Conservation (phyloP, 2,888 invertebrate species). For the Zaprionus lineosus region DNA sequence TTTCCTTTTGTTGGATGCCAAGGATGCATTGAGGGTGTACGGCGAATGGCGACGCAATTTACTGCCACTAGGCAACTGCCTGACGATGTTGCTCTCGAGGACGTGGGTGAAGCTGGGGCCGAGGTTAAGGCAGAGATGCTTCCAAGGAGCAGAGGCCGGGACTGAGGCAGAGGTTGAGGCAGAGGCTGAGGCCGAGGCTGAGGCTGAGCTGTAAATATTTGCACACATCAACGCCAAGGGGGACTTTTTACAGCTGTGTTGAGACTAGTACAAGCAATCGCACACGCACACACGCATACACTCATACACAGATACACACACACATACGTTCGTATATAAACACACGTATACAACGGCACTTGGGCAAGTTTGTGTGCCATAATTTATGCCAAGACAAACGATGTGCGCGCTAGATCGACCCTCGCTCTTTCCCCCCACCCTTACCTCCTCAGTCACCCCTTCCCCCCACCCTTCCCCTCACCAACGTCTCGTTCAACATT, state of each 20-base stretch:
- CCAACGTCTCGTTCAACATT: no score
- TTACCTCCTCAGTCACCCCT: no score
- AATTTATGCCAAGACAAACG: slow-evolving; percentile 70
- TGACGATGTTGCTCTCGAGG: slow-evolving; percentile 3
- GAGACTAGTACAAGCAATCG: slow-evolving; percentile 28
- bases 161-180: no score
- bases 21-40: neutral
- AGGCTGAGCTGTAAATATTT: slow-evolving; percentile 54
- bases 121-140: slow-evolving; percentile 50
- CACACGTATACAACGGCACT: slow-evolving; percentile 2
- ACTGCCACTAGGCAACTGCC: slow-evolving; percentile 44
- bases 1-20: slow-evolving; percentile 9
- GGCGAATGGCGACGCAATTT: slow-evolving; percentile 40
- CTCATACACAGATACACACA: slow-evolving; percentile 7
- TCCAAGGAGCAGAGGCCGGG: slow-evolving; percentile 30
- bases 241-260: slow-evolving; percentile 49
- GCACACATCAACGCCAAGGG: slow-evolving; percentile 26
- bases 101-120: neutral
- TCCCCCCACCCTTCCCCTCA: no score
- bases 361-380: slow-evolving; percentile 36
- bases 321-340: neutral
- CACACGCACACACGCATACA: slow-evolving; percentile 1
- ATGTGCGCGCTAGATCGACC: slow-evolving; percentile 22
- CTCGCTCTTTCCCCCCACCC: no score
- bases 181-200: neutral